Evolutionary conservation across 1,140 invertebrate genomes (phyloP).

Genomic region (Drosophila kohkoa): DNA sequence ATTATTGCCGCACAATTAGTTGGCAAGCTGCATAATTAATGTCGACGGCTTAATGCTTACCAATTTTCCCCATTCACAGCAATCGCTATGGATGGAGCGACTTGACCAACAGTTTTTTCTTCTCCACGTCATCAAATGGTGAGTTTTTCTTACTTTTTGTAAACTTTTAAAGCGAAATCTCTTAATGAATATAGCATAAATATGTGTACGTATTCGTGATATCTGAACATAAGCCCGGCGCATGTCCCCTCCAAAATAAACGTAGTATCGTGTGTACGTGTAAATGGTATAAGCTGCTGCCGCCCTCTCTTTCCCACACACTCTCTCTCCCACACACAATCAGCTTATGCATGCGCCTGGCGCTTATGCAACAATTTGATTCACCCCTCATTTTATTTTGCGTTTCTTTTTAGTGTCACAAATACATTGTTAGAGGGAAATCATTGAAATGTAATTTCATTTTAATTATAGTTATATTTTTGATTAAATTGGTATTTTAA

Average conservation of each 20-base stretch:
- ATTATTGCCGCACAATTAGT: slow-evolving; percentile 60
- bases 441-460: not conserved
- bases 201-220: slow-evolving; percentile 25
- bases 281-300: slow-evolving; percentile 17
- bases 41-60: slow-evolving; percentile 19
- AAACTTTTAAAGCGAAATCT: slow-evolving; percentile 1
- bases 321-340: slow-evolving; percentile 2
- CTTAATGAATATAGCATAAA: slow-evolving; percentile 15
- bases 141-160: slow-evolving; percentile 51
- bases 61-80: slow-evolving; percentile 59
- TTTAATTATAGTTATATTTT: too few relatives aligned
- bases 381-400: slow-evolving; percentile 1
- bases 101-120: slow-evolving; percentile 86
- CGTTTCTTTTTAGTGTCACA: too few relatives aligned
- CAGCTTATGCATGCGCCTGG: slow-evolving; percentile 44
- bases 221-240: slow-evolving; percentile 39
- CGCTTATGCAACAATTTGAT: slow-evolving; percentile 45
- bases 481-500: too few relatives aligned
- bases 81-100: slow-evolving; percentile 89
- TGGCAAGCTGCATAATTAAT: slow-evolving; percentile 55
- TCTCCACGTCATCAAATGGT: slow-evolving; percentile 86
- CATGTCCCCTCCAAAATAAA: not conserved
- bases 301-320: slow-evolving; percentile 14
- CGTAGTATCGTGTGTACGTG: slow-evolving; percentile 20
- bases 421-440: too few relatives aligned